Evolutionary conservation across 1,140 invertebrate species (phyloP).

Genomic region (Penaeus chinensis): DNA sequence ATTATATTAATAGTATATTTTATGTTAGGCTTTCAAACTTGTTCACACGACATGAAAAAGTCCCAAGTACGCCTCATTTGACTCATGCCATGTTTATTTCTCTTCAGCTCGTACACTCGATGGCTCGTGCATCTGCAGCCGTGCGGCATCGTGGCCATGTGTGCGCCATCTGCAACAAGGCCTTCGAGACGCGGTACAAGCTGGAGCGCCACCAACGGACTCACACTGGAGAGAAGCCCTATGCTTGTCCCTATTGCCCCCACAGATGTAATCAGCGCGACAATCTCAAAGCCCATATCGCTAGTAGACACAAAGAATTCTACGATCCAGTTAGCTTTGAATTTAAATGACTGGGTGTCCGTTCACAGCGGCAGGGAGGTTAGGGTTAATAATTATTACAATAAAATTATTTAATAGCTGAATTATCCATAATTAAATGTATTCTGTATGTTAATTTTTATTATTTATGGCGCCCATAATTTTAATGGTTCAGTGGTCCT

Average conservation of each 20-base stretch:
- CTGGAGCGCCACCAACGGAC: conserved; percentile 82
- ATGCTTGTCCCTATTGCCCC: conserved; percentile 93
- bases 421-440: too few species aligned
- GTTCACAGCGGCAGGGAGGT: too few species aligned
- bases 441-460: too few species aligned
- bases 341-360: conserved; percentile 1
- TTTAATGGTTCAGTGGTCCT: too few species aligned
- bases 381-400: too few species aligned
- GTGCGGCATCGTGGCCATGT: conserved; percentile 40
- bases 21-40: too few species aligned
- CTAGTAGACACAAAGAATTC: conserved; percentile 51
- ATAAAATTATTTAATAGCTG: too few species aligned
- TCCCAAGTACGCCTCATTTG: not conserved
- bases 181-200: conserved; percentile 58
- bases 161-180: conserved; percentile 50
- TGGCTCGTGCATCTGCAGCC: conserved; percentile 13
- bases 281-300: conserved; percentile 64
- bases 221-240: conserved; percentile 97
- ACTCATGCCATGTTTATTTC: not conserved
- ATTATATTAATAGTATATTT: too few species aligned
- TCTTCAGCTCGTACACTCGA: conserved; percentile 31
- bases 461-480: too few species aligned
- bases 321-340: conserved; percentile 44
- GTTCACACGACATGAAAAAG: too few species aligned
- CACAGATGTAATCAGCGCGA: conserved; percentile 71